A percentile compares a stretch with the other conserved stretches of the same genome.
These are phyloP conservation scores for Fukomys damarensis DNA, from an alignment of 2,113 vertebrate species.

Conservation along the genomic window DNA sequence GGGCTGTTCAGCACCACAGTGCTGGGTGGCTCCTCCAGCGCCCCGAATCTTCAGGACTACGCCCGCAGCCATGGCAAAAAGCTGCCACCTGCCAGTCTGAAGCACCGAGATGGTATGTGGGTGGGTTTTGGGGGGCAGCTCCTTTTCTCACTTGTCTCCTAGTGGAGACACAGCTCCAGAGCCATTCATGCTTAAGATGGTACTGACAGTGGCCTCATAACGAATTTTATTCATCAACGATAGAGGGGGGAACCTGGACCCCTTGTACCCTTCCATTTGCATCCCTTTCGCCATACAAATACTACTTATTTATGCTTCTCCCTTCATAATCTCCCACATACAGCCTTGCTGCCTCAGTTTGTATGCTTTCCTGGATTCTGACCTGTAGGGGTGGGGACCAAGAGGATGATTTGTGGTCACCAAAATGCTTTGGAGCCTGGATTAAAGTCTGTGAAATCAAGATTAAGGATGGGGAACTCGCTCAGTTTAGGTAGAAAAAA, in stretches of 20 bases:
- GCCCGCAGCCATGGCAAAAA: slow-evolving; percentile 99
- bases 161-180: slow-evolving; percentile 54
- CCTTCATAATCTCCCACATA: slow-evolving; percentile 77
- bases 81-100: slow-evolving; percentile 95
- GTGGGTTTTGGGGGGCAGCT: slow-evolving; percentile 73
- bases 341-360: slow-evolving; percentile 71
- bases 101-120: slow-evolving; percentile 99
- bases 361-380: slow-evolving; percentile 80
- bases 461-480: slow-evolving; percentile 14
- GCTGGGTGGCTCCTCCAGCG: slow-evolving; percentile 99
- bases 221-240: slow-evolving; percentile 60
- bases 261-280: slow-evolving; percentile 71
- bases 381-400: slow-evolving; percentile 62
- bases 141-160: slow-evolving; percentile 50
- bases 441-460: slow-evolving; percentile 33
- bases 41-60: slow-evolving; percentile 99
- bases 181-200: slow-evolving; percentile 60
- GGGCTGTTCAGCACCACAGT: slow-evolving; percentile 99
- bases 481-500: slow-evolving; percentile 43
- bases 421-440: slow-evolving; percentile 36
- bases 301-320: slow-evolving; percentile 76
- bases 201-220: not conserved
- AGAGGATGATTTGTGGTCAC: slow-evolving; percentile 57
- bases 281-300: slow-evolving; percentile 65
- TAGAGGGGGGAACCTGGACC: slow-evolving; percentile 40